Conservation (phyloP, 2,797 vertebrate species). For the Siniperca scherzeri region DNA sequence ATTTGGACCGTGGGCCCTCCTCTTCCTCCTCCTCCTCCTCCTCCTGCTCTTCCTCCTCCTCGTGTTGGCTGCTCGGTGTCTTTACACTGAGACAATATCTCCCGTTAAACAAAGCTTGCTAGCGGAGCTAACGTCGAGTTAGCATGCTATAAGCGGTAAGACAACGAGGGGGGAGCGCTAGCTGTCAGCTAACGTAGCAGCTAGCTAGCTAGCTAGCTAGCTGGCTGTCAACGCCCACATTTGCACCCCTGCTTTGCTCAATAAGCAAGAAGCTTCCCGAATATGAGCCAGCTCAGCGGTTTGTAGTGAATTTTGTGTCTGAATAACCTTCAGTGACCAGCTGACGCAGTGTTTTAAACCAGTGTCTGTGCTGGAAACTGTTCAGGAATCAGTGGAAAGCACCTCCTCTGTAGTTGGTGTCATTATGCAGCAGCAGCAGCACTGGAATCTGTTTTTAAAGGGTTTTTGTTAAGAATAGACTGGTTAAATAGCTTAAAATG, state of each 20-base stretch:
- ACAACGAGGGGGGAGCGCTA: not conserved
- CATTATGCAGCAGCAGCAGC: too few species aligned
- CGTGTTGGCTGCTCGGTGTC: not conserved
- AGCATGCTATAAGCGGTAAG: conserved; percentile 12
- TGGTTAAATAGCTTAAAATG: too few species aligned
- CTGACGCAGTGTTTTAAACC: not conserved
- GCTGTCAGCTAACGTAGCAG: conserved; percentile 29
- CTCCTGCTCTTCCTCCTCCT: not conserved
- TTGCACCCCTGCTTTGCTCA: not conserved
- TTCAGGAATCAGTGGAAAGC: not conserved
- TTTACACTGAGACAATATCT: conserved; percentile 11
- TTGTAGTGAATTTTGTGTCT: not conserved
- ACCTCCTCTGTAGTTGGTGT: too few species aligned
- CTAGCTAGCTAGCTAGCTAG: conserved; percentile 12
- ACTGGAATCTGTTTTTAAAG: too few species aligned
- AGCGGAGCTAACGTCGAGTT: conserved; percentile 12
- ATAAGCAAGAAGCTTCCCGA: conserved; percentile 18
- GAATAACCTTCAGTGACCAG: not conserved
- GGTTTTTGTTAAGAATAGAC: too few species aligned
- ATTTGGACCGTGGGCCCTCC: conserved; percentile 66
- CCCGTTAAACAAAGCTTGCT: not conserved
- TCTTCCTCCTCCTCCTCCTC: not conserved
- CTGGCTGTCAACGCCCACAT: conserved; percentile 42
- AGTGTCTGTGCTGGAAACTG: not conserved
- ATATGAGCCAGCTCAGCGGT: not conserved